These are phyloP conservation scores for Phataginus tetradactyla DNA, from an alignment of 2,797 vertebrate genomes.

Conservation along the genomic window DNA sequence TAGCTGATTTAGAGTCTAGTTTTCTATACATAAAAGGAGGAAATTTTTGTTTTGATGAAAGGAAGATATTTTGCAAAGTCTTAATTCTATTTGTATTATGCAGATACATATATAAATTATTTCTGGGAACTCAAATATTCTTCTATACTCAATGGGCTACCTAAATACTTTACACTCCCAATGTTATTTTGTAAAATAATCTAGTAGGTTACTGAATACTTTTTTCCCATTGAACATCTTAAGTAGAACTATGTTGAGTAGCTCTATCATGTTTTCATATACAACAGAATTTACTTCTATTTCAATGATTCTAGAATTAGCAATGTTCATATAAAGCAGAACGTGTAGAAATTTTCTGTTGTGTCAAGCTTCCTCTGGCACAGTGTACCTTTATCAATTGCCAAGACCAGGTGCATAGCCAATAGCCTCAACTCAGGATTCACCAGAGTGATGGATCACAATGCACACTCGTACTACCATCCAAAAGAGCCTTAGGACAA, in stretches of 20 bases:
- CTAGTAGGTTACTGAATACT: not conserved
- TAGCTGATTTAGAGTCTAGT: not conserved
- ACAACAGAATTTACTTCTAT: not conserved
- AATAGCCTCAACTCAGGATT: not conserved
- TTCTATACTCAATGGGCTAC: not conserved
- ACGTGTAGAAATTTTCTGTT: not conserved
- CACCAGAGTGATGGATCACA: not conserved
- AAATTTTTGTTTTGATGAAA: not conserved
- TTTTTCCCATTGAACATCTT: not conserved
- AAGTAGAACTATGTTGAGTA: not conserved
- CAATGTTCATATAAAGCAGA: not conserved
- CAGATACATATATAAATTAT: not conserved
- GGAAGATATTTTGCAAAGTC: not conserved
- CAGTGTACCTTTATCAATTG: not conserved
- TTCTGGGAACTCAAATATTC: not conserved
- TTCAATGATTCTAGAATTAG: not conserved
- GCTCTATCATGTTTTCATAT: not conserved
- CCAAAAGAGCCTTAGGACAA: not conserved
- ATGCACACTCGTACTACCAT: not conserved
- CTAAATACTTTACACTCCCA: not conserved
- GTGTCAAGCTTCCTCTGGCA: not conserved
- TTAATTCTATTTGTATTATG: not conserved
- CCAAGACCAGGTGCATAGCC: slow-evolving; percentile 1
- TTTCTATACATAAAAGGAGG: not conserved
- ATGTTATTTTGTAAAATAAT: not conserved